Evolutionary conservation across 53 echinoderm and acorn worm genomes (phyloP).

Genomic region (Antedon mediterranea): DNA sequence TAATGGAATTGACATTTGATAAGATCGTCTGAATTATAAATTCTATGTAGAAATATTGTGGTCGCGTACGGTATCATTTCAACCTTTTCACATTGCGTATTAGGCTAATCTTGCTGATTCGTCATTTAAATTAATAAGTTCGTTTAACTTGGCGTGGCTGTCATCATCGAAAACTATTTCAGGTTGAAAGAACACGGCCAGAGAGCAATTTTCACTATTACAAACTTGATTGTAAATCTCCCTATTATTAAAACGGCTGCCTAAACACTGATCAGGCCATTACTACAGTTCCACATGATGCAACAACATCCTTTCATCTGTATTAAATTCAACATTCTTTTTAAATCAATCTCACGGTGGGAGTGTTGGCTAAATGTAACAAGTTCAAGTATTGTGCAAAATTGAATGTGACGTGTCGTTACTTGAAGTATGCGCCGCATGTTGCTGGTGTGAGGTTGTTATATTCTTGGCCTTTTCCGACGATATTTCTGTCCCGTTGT

Average conservation of each 20-base stretch:
- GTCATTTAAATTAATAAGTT: too few species aligned
- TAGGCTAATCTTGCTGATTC: too few species aligned
- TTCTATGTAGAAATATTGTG: too few species aligned
- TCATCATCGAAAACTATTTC: not conserved
- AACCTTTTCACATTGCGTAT: too few species aligned
- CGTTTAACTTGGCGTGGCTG: not conserved
- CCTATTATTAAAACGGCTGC: not conserved
- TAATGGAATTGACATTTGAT: too few species aligned
- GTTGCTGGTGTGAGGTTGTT: not conserved
- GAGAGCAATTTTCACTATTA: not conserved
- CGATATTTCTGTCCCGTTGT: not conserved
- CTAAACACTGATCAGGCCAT: not conserved
- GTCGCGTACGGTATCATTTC: too few species aligned
- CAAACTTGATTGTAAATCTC: not conserved
- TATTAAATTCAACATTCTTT: not conserved
- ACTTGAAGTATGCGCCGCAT: not conserved
- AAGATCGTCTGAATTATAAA: too few species aligned
- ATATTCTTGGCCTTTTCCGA: not conserved
- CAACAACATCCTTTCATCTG: not conserved
- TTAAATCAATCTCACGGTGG: not conserved
- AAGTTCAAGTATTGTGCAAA: not conserved
- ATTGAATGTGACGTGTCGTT: not conserved
- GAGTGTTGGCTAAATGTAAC: slow-evolving; percentile 1
- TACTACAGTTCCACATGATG: not conserved
- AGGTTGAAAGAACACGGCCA: not conserved